A percentile compares a stretch with the other conserved stretches of the same genome.
These are phyloP conservation scores for Strongylocentrotus purpuratus DNA, from an alignment of 35 echinoderm and acorn worm species.

Conservation along the genomic window DNA sequence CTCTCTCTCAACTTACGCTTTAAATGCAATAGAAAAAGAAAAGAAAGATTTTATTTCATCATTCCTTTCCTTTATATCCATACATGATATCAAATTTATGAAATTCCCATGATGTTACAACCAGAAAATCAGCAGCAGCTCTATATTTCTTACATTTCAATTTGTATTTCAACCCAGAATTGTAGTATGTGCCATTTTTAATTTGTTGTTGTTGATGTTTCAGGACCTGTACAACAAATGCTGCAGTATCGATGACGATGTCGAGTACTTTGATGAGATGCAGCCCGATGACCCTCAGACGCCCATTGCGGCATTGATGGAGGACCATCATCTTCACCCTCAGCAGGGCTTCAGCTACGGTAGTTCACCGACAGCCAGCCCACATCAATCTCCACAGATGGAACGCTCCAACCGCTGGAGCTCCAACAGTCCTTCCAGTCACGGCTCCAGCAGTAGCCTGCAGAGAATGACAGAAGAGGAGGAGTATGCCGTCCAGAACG, in stretches of 20 bases:
- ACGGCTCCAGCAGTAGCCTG: constrained; percentile 18
- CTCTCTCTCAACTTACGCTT: no score
- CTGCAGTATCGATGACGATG: constrained; percentile 31
- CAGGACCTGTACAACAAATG: constrained; percentile 14
- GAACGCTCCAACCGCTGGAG: background rate
- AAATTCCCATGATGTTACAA: background rate
- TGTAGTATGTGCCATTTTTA: background rate
- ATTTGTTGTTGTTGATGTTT: background rate
- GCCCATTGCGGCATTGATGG: background rate
- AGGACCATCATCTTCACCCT: background rate
- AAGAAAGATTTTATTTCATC: no score
- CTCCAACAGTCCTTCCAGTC: constrained; percentile 34
- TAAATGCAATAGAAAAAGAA: no score
- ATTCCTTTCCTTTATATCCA: no score
- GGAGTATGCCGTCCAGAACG: background rate
- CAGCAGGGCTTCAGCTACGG: background rate
- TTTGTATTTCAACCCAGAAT: background rate
- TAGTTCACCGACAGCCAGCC: background rate
- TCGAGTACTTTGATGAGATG: background rate
- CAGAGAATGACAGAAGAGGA: constrained; percentile 14
- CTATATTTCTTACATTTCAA: background rate
- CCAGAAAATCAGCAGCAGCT: no score
- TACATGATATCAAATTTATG: no score
- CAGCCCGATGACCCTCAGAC: background rate
- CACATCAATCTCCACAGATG: constrained; percentile 16